A percentile compares a stretch with the other conserved stretches of the same genome.
These are phyloP conservation scores for Cerastis leucographa DNA, from an alignment of 2,888 invertebrate genomes.

Conservation along the genomic window DNA sequence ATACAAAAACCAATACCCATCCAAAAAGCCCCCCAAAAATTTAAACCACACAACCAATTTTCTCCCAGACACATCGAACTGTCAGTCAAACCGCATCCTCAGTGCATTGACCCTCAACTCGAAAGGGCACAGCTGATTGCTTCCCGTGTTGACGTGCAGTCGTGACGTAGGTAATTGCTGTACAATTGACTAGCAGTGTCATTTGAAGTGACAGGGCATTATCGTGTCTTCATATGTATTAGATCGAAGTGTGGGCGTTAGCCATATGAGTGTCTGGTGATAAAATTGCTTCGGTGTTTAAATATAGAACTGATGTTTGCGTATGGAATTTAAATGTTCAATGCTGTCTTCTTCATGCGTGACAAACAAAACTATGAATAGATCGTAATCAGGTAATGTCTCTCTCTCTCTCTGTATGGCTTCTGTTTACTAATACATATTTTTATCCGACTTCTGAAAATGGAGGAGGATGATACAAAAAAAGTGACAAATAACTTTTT, in stretches of 20 bases:
- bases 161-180: constrained; percentile 55
- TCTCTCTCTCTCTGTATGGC: background rate
- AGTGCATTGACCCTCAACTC: constrained; percentile 51
- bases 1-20: background rate
- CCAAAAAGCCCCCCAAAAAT: background rate
- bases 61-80: constrained; percentile 5
- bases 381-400: background rate
- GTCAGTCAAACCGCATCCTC: constrained; percentile 45
- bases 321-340: background rate
- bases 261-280: constrained; percentile 34
- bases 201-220: constrained; percentile 61
- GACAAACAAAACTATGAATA: background rate
- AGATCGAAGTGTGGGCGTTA: constrained; percentile 17
- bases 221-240: constrained; percentile 43
- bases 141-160: constrained; percentile 74
- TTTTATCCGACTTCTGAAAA: too few relatives aligned
- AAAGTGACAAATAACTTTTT: too few relatives aligned
- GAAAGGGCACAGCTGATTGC: constrained; percentile 72
- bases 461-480: too few relatives aligned
- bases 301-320: constrained; percentile 8
- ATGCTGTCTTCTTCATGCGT: background rate
- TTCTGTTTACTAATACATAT: background rate
- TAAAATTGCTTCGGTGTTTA: constrained; percentile 19
- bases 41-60: constrained; percentile 20
- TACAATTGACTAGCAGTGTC: constrained; percentile 63